A percentile compares a stretch with the other conserved stretches of the same genome.
These are phyloP conservation scores for Branchinecta sandiegonensis DNA, from an alignment of 2,888 invertebrate genomes.

Conservation along the genomic window DNA sequence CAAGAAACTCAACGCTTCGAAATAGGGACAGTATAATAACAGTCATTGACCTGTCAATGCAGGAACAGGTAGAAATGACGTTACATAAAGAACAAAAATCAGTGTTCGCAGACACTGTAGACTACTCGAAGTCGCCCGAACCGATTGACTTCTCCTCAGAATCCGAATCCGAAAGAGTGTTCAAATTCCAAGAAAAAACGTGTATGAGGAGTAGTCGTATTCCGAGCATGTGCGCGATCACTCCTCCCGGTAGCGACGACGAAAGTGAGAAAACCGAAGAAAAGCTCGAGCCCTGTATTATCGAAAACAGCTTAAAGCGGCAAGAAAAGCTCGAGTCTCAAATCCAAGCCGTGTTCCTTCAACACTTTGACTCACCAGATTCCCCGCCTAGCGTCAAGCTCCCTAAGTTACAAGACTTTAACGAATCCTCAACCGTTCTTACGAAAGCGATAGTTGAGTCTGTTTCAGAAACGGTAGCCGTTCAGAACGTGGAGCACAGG, in stretches of 20 bases:
- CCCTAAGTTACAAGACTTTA: constrained; percentile 4
- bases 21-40: constrained; percentile 33
- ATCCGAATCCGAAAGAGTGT: constrained; percentile 58
- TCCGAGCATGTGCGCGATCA: constrained; percentile 82
- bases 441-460: constrained; percentile 10
- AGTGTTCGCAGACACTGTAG: constrained; percentile 19
- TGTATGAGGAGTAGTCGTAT: constrained; percentile 72
- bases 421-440: neutral
- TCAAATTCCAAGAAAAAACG: constrained; percentile 67
- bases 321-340: constrained; percentile 19
- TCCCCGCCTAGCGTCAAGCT: constrained; percentile 17
- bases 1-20: constrained; percentile 56
- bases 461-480: constrained; percentile 13
- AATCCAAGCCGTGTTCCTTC: constrained; percentile 23
- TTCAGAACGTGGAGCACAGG: neutral
- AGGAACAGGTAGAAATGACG: constrained; percentile 2
- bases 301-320: constrained; percentile 15
- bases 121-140: constrained; percentile 33
- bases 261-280: constrained; percentile 43
- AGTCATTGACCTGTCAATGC: constrained; percentile 20
- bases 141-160: constrained; percentile 46
- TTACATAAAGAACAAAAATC: constrained; percentile 30
- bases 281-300: constrained; percentile 20
- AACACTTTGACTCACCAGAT: constrained; percentile 21
- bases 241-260: constrained; percentile 72